Evolutionary conservation across 2,797 vertebrate species (phyloP), one percentile per base, ranked within the genome.

Genomic region (Champsocephalus gunnari): DNA sequence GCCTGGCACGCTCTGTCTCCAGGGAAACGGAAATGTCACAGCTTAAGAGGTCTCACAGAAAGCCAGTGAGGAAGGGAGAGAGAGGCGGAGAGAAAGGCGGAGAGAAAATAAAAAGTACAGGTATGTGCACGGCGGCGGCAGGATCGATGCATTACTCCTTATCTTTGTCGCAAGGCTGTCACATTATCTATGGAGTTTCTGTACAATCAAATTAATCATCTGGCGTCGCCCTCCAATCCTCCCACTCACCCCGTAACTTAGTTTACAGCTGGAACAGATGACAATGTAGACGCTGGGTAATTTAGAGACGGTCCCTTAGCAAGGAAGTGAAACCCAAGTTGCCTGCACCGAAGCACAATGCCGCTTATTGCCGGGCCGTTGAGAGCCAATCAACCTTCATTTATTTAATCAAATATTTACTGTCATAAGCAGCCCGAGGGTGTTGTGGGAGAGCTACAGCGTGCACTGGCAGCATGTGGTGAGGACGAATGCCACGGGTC

Each of bases 11-110:
- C 93, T 94, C 92, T 82, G 87, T 97, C 97, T 96, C 96, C 96
- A 95, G 95, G 96, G 96, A 96, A 95, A 96, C 94, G 44, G 89
- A 96, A 96, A 77, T 88, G 95, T 95, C 94, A 93, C 93, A 94
- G 93, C 93, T 89, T 85, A 92, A 95, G 95, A 93, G 92, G 93
- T 93, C 93, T 94, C 89, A 81, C 82, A 85, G 88, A 92, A 89
- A 92, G 88, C 77, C 67, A 85, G 89, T 77, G 79, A 87, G 84
- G 60, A 87, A 85, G 51, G 81, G 53, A 64, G 51, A 73, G 78
- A 71, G 82, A 79, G 34, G 34, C 34, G 5, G 34, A 66, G 51
- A 69, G 79, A 75, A 79, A 80, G 64, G 74, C 67, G 72, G 66
- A 21, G 14, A 21, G 84, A 68, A 71, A 38, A 38, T 38, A 38